Base-by-base conservation (phyloP, 64 coral and sea anemone species). In the Stichodactyla mertensii region DNA sequence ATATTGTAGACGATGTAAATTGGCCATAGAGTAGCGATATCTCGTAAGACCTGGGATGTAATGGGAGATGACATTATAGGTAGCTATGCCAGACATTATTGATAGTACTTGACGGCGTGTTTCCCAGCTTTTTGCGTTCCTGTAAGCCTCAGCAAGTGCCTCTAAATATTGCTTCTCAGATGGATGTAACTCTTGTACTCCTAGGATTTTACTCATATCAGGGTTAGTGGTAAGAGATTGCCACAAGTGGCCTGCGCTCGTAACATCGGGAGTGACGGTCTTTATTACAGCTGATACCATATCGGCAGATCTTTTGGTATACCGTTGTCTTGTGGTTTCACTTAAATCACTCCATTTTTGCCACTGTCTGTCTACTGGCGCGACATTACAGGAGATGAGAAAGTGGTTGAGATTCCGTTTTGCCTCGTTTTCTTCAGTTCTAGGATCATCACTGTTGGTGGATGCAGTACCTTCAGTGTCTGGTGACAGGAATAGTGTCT, bases 71-170 rank as follows among this genome's bases (percentile, higher is more conserved):
- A 31, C 6, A 62, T 77, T 28, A 54, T 61, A 88, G 58, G 69
- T 59, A 10, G 83, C 89, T 77, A 27, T 79, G 20, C 67, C 83
- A 59, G 82, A 58, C 89, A 91, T 90, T 77, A 91, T 82, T 12
- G 89, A 91, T 1, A 91, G 57, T n/a, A 89, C 82, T 55, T 89
- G 87, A 16, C 87, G 78, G 15, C 59, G n/a, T 16, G 87, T 89
- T 19, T 89, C 87, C 87, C 69, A 74, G 69, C 69, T 74, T 7
- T 74, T 74, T 22, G 69, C 69, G 26, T 74, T 74, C 18, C 18
- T 57, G 52, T 89, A 89, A 10, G 78, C 16, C 52, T 89, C 87
- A 52, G 87, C 87, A 20, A 89, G 45, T 10, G 88, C 88, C 71
- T 89, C 88, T 4, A 89, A 16, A 52, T 89, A 89, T 52, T 36